Percentiles rank a stretch among this genome's conserved stretches.
These are phyloP conservation scores for Gnatocerus cornutus DNA, from an alignment of 2,888 invertebrate genomes.

Conservation along the genomic window DNA sequence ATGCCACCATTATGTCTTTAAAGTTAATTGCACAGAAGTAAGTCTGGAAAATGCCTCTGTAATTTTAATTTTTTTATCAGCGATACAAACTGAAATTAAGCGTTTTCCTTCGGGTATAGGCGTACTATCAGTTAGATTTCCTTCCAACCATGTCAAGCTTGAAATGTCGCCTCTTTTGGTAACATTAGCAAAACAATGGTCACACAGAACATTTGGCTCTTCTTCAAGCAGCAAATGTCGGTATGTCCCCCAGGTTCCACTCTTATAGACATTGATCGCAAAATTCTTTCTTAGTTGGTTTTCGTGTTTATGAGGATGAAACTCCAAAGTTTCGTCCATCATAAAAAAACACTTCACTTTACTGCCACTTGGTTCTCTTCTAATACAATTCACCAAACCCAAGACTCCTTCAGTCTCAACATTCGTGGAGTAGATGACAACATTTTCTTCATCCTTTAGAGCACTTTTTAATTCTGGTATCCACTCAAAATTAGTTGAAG, in stretches of 20 bases:
- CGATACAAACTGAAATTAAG: slow-evolving; percentile 51
- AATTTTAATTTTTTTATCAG: no score
- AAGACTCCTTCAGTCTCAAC: slow-evolving; percentile 86
- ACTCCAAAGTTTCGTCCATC: slow-evolving; percentile 80
- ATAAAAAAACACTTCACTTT: slow-evolving; percentile 67
- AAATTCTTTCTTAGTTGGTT: slow-evolving; percentile 82
- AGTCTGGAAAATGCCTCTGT: no score
- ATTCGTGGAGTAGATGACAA: slow-evolving; percentile 78
- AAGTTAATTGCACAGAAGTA: neutral
- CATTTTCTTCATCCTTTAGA: slow-evolving; percentile 60
- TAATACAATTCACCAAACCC: slow-evolving; percentile 83
- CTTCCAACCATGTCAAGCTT: slow-evolving; percentile 88
- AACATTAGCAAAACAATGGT: slow-evolving; percentile 86
- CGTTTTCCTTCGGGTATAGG: slow-evolving; percentile 53
- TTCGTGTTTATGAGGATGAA: slow-evolving; percentile 72
- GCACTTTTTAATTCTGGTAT: slow-evolving; percentile 50
- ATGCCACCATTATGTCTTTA: slow-evolving; percentile 40
- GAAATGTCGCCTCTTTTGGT: slow-evolving; percentile 89
- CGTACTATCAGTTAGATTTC: slow-evolving; percentile 73
- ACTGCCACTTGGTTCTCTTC: slow-evolving; percentile 75
- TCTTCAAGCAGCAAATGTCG: slow-evolving; percentile 82
- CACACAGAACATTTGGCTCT: slow-evolving; percentile 69
- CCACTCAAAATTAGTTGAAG: slow-evolving; percentile 33
- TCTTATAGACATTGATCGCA: slow-evolving; percentile 83
- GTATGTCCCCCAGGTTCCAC: slow-evolving; percentile 79